A percentile compares a stretch with the other conserved stretches of the same genome.
Evolutionary conservation across 2,113 vertebrate species (phyloP).

Genomic region (Vidua chalybeata): DNA sequence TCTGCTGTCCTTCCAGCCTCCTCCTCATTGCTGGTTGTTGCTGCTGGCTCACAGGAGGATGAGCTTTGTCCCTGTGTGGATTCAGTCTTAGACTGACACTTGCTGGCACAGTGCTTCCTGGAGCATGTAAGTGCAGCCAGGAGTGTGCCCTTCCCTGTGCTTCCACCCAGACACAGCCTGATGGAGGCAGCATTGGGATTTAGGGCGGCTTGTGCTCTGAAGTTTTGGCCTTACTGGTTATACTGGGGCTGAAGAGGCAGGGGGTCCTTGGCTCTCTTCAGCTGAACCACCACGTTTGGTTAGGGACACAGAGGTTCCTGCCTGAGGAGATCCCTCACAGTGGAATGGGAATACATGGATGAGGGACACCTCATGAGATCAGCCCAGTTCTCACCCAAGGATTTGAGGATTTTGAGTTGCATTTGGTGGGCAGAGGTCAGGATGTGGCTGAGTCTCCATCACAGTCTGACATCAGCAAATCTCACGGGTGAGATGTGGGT

Average conservation of each 20-base stretch:
- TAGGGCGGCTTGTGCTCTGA: background rate
- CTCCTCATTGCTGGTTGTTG: background rate
- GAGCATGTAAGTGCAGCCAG: background rate
- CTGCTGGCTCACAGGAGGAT: background rate
- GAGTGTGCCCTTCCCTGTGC: background rate
- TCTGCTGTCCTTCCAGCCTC: background rate
- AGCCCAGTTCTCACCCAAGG: background rate
- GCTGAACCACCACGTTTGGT: accelerated
- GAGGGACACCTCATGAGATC: background rate
- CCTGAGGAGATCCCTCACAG: background rate
- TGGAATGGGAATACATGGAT: accelerated
- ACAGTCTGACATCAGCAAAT: background rate
- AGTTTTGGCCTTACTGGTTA: background rate
- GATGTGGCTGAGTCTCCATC: background rate
- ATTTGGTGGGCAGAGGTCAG: background rate
- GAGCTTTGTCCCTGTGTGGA: background rate
- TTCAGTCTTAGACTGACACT: background rate
- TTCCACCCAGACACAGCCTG: background rate
- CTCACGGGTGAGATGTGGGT: background rate
- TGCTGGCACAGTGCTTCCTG: background rate
- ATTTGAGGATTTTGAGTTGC: background rate
- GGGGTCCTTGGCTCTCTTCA: background rate
- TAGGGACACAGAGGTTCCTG: background rate
- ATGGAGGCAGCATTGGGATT: accelerated
- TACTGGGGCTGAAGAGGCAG: background rate